phyloP scores from a whole-genome alignment of 1,140 invertebrate genomes.

The Drosophila lacteicornis region DNA sequence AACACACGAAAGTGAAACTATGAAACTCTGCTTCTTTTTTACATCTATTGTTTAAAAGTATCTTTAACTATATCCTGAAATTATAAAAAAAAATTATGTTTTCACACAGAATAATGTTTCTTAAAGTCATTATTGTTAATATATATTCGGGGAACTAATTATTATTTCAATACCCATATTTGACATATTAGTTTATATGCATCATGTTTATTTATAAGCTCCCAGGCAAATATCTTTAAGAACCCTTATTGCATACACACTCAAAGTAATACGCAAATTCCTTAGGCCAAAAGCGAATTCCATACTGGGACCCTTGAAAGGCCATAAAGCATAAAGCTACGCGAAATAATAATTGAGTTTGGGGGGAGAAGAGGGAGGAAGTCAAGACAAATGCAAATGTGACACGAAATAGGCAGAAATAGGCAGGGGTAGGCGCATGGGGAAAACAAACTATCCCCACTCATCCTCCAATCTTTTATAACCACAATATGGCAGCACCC shows the following conservation, averaged over 20 bases:
- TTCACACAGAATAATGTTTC: background rate
- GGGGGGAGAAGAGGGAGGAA: background rate
- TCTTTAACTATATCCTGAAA: no score
- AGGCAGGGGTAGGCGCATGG: background rate
- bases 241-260: background rate
- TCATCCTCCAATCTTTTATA: conserved; percentile 1
- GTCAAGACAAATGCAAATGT: conserved; percentile 77
- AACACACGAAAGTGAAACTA: no score
- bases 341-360: conserved; percentile 53
- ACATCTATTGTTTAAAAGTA: no score
- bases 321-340: conserved; percentile 22
- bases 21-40: no score
- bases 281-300: background rate
- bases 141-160: no score
- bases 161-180: no score
- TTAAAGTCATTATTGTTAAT: background rate
- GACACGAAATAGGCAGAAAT: conserved; percentile 56
- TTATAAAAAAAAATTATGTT: background rate
- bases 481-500: conserved; percentile 37
- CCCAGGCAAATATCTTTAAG: background rate
- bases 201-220: background rate
- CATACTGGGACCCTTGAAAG: conserved; percentile 11
- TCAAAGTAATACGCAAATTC: conserved; percentile 4
- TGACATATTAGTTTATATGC: background rate
- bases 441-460: conserved; percentile 66